Percentiles rank a stretch among this genome's conserved stretches.
Evolutionary conservation across 1,140 invertebrate species (phyloP).

Genomic region (Aphis gossypii): DNA sequence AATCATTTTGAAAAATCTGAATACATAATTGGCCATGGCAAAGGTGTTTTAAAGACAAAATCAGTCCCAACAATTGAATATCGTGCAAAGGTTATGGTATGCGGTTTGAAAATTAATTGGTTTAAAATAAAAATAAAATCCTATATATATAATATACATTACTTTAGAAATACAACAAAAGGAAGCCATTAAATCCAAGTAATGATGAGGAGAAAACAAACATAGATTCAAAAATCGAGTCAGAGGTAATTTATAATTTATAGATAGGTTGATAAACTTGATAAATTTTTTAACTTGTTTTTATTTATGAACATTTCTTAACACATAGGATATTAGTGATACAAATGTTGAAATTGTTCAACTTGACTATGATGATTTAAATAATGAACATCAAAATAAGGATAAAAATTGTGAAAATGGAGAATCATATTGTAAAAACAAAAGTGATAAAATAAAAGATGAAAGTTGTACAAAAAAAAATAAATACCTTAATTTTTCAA

Average conservation of each 20-base stretch:
- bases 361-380: not conserved
- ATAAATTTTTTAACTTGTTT: not conserved
- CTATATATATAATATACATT: not conserved
- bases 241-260: constrained; percentile 12
- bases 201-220: not conserved
- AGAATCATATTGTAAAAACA: not conserved
- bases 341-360: constrained; percentile 10
- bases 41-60: constrained; percentile 34
- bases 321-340: not conserved
- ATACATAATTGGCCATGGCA: constrained; percentile 46
- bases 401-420: not conserved
- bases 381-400: not conserved
- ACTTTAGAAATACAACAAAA: constrained; percentile 27
- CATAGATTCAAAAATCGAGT: not conserved
- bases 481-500: not conserved
- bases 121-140: not conserved
- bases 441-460: not conserved
- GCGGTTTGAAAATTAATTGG: not conserved
- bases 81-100: not conserved
- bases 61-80: constrained; percentile 48
- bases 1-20: constrained; percentile 48
- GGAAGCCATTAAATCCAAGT: not conserved
- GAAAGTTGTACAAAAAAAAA: not conserved
- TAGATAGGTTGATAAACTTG: not conserved
- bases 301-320: not conserved